Evolutionary conservation across 2,113 vertebrate genomes (phyloP).

Genomic region (Dromiciops gliroides): DNA sequence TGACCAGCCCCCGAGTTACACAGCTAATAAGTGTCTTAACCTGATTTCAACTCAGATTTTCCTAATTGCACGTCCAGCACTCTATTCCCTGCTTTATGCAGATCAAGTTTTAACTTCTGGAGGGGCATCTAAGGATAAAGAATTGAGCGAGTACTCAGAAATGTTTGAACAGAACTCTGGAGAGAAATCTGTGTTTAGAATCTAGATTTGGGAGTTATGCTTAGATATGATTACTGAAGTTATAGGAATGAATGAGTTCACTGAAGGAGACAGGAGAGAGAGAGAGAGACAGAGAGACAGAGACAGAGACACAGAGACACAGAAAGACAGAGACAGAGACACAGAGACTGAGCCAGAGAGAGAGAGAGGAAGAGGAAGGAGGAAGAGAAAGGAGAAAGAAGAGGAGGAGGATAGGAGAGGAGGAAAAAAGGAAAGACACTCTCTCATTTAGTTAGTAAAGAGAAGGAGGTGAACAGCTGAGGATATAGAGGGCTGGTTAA

Average conservation of each 20-base stretch:
- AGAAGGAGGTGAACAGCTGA: not conserved
- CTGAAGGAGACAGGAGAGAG: not conserved
- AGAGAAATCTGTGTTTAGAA: not conserved
- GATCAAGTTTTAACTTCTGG: not conserved
- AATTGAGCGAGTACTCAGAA: not conserved
- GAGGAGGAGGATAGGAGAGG: not conserved
- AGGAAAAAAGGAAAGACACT: not conserved
- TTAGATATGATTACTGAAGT: not conserved
- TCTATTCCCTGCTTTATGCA: not conserved
- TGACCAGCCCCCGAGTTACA: not conserved
- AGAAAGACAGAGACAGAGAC: too few relatives aligned
- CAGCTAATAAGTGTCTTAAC: not conserved
- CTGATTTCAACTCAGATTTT: not conserved
- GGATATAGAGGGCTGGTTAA: not conserved
- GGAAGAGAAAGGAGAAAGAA: not conserved
- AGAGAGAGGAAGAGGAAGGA: too few relatives aligned
- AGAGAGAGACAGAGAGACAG: not conserved
- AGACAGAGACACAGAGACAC: too few relatives aligned
- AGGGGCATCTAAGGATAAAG: not conserved
- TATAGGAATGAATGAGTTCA: not conserved
- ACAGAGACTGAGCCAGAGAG: too few relatives aligned
- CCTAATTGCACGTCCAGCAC: too few relatives aligned
- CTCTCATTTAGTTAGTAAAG: not conserved
- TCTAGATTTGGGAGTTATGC: not conserved
- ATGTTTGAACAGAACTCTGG: not conserved